These are phyloP conservation scores for Pseudococcus jackbeardsleyi DNA, from an alignment of 2,888 invertebrate genomes.

Conservation along the genomic window DNA sequence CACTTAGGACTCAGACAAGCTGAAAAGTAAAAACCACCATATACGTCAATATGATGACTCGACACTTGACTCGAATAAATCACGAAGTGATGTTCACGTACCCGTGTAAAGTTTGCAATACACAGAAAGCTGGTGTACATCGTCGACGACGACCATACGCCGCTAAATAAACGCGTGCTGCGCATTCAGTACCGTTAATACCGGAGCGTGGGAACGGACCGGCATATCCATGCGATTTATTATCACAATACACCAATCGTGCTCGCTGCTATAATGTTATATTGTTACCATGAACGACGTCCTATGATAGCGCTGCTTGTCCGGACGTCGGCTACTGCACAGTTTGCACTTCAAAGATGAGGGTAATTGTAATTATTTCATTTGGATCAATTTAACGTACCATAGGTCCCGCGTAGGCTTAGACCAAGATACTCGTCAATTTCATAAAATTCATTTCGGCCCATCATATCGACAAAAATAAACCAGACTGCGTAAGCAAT, in stretches of 20 bases:
- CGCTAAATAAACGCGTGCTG: constrained; percentile 49
- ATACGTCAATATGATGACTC: constrained; percentile 33
- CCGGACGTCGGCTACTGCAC: constrained; percentile 18
- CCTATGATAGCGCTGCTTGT: background rate
- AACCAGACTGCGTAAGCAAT: background rate
- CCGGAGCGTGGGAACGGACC: constrained; percentile 52
- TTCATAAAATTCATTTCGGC: background rate
- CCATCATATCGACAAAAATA: background rate
- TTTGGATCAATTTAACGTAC: background rate
- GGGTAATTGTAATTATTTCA: constrained; percentile 23
- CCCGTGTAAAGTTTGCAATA: constrained; percentile 30
- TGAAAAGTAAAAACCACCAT: background rate
- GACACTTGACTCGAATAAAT: constrained; percentile 52
- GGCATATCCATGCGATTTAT: constrained; percentile 49
- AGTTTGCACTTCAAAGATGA: constrained; percentile 12
- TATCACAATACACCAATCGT: constrained; percentile 45
- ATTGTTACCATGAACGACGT: constrained; percentile 43
- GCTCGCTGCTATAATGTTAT: constrained; percentile 20
- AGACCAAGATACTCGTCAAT: background rate
- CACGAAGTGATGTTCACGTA: constrained; percentile 48
- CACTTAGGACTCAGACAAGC: background rate
- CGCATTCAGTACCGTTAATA: constrained; percentile 40
- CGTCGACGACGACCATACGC: constrained; percentile 32
- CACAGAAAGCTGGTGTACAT: background rate
- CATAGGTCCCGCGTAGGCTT: background rate